Percentiles rank a stretch among this genome's conserved stretches.
phyloP scores from a whole-genome alignment of 1,140 invertebrate species.

The Drosophila erecta region DNA sequence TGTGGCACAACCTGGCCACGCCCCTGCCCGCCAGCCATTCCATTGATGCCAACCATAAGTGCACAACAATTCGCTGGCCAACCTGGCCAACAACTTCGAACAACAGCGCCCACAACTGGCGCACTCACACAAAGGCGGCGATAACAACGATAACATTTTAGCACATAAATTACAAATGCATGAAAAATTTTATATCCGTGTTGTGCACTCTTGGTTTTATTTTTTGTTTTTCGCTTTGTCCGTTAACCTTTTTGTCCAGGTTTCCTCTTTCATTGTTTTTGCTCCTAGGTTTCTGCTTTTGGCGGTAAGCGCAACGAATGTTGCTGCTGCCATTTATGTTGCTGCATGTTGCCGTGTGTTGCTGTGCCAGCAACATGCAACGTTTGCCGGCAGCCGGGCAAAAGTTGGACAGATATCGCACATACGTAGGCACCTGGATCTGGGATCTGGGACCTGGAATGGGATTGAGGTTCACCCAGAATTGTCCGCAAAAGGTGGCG shows the following conservation, averaged over 20 bases:
- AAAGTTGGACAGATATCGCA: constrained; percentile 64
- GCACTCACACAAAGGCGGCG: constrained; percentile 65
- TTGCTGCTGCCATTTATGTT: constrained; percentile 62
- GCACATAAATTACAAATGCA: constrained; percentile 82
- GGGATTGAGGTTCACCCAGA: constrained; percentile 63
- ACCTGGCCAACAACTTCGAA: constrained; percentile 46
- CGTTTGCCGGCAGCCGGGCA: constrained; percentile 7
- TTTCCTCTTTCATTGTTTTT: constrained; percentile 42
- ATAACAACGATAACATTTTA: constrained; percentile 82
- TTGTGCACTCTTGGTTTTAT: constrained; percentile 54
- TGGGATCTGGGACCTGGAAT: constrained; percentile 37
- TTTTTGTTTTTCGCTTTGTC: constrained; percentile 40
- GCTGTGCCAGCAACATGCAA: constrained; percentile 56
- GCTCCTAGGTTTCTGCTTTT: constrained; percentile 69
- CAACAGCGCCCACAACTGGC: constrained; percentile 8
- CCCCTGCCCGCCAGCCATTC: constrained; percentile 12
- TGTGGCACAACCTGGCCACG: neutral
- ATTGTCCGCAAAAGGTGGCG: constrained; percentile 74
- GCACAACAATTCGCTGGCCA: constrained; percentile 44
- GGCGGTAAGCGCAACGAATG: constrained; percentile 78
- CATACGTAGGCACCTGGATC: constrained; percentile 13
- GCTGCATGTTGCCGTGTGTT: constrained; percentile 14
- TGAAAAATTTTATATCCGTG: constrained; percentile 79
- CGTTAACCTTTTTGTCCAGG: constrained; percentile 34
- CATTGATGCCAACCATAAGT: constrained; percentile 49